A percentile compares a stretch with the other conserved stretches of the same genome.
Evolutionary conservation across 2,888 invertebrate genomes (phyloP).

Genomic region (Drosophila limbata): DNA sequence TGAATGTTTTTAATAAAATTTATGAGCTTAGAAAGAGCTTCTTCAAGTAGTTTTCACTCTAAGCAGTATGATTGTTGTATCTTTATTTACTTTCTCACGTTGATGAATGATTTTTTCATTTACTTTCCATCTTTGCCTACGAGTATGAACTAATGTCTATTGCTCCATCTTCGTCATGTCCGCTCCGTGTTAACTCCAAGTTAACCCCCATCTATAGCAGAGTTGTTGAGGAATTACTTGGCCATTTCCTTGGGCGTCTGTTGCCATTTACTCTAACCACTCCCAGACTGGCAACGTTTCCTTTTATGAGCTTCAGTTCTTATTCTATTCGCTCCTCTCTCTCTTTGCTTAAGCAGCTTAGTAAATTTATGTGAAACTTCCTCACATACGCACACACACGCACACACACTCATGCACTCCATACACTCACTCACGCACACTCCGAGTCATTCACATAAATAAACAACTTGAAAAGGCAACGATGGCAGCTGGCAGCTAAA

Average conservation of each 20-base stretch:
- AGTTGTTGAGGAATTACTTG: constrained; percentile 23
- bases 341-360: constrained; percentile 54
- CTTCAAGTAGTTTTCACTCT: background rate
- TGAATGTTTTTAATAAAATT: background rate
- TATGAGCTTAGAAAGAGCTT: background rate
- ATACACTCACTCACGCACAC: constrained; percentile 9
- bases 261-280: constrained; percentile 37
- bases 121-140: constrained; percentile 1
- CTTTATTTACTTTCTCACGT: constrained; percentile 4
- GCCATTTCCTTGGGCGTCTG: constrained; percentile 53
- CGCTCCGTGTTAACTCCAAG: background rate
- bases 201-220: constrained; percentile 6
- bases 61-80: constrained; percentile 6
- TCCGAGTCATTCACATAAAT: constrained; percentile 70
- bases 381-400: constrained; percentile 32
- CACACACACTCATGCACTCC: constrained; percentile 1
- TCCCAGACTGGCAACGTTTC: constrained; percentile 37
- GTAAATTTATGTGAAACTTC: constrained; percentile 68
- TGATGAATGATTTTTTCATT: constrained; percentile 6
- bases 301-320: constrained; percentile 37
- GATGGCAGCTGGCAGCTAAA: constrained; percentile 42
- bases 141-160: background rate
- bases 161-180: background rate
- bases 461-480: constrained; percentile 61
- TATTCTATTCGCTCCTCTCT: constrained; percentile 1